Conservation (phyloP, 1,140 invertebrate genomes). For the Formica selysi region DNA sequence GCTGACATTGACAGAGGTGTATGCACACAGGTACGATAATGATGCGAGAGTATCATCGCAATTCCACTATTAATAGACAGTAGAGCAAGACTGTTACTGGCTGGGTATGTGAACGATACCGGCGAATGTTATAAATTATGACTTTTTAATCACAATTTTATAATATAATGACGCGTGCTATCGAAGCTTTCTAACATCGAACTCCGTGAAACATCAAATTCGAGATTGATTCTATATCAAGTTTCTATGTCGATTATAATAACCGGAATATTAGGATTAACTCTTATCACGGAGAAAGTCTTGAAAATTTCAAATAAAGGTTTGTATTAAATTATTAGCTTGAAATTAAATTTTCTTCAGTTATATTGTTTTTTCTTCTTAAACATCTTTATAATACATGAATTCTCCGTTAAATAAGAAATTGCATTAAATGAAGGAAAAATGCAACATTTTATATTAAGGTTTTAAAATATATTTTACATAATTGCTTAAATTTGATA, state of each 20-base stretch:
- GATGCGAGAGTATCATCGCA: constrained; percentile 45
- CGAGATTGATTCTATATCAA: constrained; percentile 9
- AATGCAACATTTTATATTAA: neutral
- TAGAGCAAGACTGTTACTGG: constrained; percentile 13
- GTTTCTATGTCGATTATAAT: neutral
- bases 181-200: constrained; percentile 18
- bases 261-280: neutral
- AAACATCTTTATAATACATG: neutral
- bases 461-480: neutral
- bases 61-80: constrained; percentile 57
- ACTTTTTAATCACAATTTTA: constrained; percentile 54
- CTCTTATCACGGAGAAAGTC: neutral
- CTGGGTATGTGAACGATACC: neutral
- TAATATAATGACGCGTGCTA: constrained; percentile 30
- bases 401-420: neutral
- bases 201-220: constrained; percentile 10
- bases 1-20: constrained; percentile 51
- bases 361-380: neutral
- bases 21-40: constrained; percentile 35
- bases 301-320: neutral
- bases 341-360: neutral
- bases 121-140: neutral
- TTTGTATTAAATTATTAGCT: constrained; percentile 7
- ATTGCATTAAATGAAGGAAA: neutral
- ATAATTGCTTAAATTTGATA: neutral